These are phyloP conservation scores for Onychostoma macrolepis DNA, from an alignment of 2,113 vertebrate genomes.

Conservation along the genomic window DNA sequence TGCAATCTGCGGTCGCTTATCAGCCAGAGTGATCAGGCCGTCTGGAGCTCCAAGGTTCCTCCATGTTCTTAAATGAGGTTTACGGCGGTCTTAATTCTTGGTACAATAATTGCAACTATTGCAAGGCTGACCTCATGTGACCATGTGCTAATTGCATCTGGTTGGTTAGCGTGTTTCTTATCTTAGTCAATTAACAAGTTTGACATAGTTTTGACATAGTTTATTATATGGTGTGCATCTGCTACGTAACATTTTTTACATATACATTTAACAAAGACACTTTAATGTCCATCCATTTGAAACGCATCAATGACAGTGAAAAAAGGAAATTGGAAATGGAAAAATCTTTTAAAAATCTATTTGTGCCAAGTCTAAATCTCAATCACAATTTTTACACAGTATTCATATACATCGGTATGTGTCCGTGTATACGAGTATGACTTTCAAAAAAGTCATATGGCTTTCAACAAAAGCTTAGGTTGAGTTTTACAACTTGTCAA, in stretches of 20 bases:
- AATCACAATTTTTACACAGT: background rate
- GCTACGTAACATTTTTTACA: background rate
- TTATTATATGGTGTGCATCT: background rate
- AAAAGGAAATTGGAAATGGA: too few species aligned
- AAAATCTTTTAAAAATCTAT: too few species aligned
- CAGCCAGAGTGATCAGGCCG: slow-evolving; percentile 67
- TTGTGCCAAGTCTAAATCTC: background rate
- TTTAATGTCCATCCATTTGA: background rate
- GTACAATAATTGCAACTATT: slow-evolving; percentile 14
- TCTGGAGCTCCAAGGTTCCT: slow-evolving; percentile 64
- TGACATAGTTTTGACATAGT: background rate
- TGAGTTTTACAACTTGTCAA: background rate
- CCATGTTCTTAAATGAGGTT: background rate
- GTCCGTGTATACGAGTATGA: too few species aligned
- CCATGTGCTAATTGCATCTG: slow-evolving; percentile 20
- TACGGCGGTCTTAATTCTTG: background rate
- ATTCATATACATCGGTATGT: background rate
- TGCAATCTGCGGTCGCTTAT: slow-evolving; percentile 64
- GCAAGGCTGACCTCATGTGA: slow-evolving; percentile 19
- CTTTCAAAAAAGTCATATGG: too few species aligned
- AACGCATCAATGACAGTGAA: too few species aligned
- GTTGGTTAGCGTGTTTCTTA: slow-evolving; percentile 25
- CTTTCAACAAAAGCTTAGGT: too few species aligned
- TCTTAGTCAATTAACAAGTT: slow-evolving; percentile 1
- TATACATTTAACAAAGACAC: background rate